phyloP scores from a whole-genome alignment of 2,888 invertebrate species.

The Aromia moschata region DNA sequence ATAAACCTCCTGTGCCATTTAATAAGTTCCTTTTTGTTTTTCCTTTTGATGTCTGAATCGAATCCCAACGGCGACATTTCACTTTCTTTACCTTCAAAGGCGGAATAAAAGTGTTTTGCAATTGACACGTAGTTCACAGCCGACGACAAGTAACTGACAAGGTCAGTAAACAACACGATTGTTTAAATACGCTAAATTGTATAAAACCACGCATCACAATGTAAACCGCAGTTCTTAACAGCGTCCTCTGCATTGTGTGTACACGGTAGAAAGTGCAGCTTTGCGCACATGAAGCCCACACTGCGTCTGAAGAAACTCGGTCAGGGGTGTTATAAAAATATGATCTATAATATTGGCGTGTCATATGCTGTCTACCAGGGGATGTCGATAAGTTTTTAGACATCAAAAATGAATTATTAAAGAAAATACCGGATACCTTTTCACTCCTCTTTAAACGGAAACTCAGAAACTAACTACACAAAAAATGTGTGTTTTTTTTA shows the following conservation, averaged over 20 bases:
- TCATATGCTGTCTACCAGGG: too few relatives aligned
- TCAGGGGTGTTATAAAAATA: slow-evolving; percentile 43
- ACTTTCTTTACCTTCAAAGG: neutral
- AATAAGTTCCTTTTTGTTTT: neutral
- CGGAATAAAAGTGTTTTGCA: neutral
- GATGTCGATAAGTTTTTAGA: too few relatives aligned
- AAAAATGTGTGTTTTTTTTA: too few relatives aligned
- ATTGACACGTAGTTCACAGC: neutral
- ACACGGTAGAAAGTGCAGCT: slow-evolving; percentile 11
- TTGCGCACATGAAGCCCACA: slow-evolving; percentile 30
- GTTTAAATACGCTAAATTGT: slow-evolving; percentile 13
- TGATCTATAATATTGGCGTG: neutral
- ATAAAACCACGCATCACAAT: neutral
- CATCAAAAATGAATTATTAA: too few relatives aligned
- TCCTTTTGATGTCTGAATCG: neutral
- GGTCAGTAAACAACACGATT: slow-evolving; percentile 17
- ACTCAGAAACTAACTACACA: too few relatives aligned
- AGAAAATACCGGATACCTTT: too few relatives aligned
- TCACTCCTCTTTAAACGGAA: too few relatives aligned
- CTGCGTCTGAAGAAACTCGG: slow-evolving; percentile 44
- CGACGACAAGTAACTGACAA: neutral
- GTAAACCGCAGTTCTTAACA: neutral
- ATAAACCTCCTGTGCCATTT: slow-evolving; percentile 4
- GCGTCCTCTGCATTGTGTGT: neutral
- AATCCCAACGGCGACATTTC: neutral